phyloP scores from a whole-genome alignment of 2,113 vertebrate species.

The Grantiella picta region DNA sequence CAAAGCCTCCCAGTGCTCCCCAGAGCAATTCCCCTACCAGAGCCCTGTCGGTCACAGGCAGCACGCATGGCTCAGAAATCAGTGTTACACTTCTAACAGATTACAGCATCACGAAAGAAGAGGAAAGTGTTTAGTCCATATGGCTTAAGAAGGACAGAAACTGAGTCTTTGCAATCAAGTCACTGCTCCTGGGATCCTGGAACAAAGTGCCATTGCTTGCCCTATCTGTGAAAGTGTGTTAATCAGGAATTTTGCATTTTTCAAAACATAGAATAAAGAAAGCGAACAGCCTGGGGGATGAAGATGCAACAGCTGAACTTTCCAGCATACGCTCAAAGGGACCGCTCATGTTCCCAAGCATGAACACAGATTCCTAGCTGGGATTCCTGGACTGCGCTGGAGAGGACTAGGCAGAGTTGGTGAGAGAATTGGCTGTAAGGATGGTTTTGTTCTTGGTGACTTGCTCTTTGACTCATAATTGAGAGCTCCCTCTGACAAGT shows the following conservation, averaged over 20 bases:
- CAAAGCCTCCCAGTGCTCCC: conserved; percentile 21
- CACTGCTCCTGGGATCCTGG: background rate
- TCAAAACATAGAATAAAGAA: background rate
- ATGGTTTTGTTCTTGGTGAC: background rate
- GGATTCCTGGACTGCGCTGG: background rate
- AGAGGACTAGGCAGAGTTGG: background rate
- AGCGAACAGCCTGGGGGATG: background rate
- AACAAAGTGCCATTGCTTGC: background rate
- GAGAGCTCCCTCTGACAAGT: background rate
- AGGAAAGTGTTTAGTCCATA: conserved; percentile 65
- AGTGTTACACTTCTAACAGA: conserved; percentile 67
- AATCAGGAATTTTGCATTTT: background rate
- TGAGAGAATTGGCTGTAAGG: background rate
- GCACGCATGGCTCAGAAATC: conserved; percentile 70
- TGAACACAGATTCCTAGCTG: background rate
- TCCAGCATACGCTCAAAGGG: background rate
- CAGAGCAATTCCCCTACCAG: conserved; percentile 56
- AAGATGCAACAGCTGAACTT: background rate
- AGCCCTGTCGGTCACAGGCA: conserved; percentile 53
- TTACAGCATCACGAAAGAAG: conserved; percentile 67
- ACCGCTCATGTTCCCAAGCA: background rate
- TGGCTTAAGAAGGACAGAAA: background rate
- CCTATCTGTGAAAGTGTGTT: background rate
- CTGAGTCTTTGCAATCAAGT: background rate
- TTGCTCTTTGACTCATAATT: background rate